These are phyloP conservation scores for Gila robusta DNA, from an alignment of 2,797 vertebrate species.

Conservation along the genomic window DNA sequence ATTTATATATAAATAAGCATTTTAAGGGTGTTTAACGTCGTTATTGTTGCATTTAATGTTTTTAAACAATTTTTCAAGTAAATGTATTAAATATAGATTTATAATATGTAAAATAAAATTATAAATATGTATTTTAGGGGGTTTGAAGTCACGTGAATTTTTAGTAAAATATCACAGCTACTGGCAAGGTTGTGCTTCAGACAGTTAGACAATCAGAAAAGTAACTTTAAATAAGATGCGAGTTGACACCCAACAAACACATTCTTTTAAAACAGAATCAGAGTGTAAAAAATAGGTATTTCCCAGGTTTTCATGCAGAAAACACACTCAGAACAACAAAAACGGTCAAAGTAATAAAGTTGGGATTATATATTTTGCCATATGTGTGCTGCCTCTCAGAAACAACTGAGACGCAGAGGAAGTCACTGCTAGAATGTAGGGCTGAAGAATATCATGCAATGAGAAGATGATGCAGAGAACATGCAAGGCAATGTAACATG, in stretches of 20 bases:
- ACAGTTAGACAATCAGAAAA: not conserved
- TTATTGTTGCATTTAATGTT: too few species aligned
- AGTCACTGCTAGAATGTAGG: conserved; percentile 18
- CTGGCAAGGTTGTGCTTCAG: conserved; percentile 32
- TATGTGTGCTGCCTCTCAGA: not conserved
- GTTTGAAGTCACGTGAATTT: not conserved
- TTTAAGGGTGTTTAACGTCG: not conserved
- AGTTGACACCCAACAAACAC: conserved; percentile 20
- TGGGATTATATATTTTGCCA: not conserved
- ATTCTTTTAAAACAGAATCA: not conserved
- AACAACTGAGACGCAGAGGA: not conserved
- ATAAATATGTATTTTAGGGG: not conserved
- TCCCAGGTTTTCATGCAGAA: conserved; percentile 56
- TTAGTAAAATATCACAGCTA: not conserved
- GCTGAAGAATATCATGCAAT: conserved; percentile 51
- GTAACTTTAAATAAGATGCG: not conserved
- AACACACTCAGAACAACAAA: conserved; percentile 9
- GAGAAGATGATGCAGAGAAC: conserved; percentile 61
- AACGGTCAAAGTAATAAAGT: not conserved
- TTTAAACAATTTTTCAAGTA: too few species aligned
- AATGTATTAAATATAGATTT: not conserved
- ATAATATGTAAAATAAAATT: not conserved
- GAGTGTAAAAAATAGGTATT: not conserved
- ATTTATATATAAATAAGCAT: not conserved
- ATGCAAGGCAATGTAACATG: conserved; percentile 73